Evolutionary conservation across 1,140 invertebrate species (phyloP).

Genomic region (honey bee (Apis mellifera)): Amel_HAv3.1 CM009932.2:13062001-13062500

Average conservation of each 20-base stretch:
- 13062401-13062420: neutral
- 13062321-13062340: neutral
- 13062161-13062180: constrained; percentile 20
- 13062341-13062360: constrained; percentile 9
- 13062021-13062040: neutral
- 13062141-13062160: neutral
- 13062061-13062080: constrained; percentile 31
- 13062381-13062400: neutral
- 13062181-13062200: neutral
- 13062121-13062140: neutral
- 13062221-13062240: neutral
- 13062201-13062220: too few species aligned
- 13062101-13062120: constrained; percentile 13
- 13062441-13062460: too few species aligned
- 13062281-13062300: neutral
- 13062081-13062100: neutral
- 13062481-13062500: too few species aligned
- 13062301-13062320: neutral
- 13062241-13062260: too few species aligned
- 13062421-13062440: neutral
- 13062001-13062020: neutral
- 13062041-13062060: constrained; percentile 35
- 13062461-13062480: too few species aligned
- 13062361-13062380: neutral
- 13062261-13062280: neutral